phyloP scores from a whole-genome alignment of 2,888 invertebrate genomes.

The Scotopteryx bipunctaria region DNA sequence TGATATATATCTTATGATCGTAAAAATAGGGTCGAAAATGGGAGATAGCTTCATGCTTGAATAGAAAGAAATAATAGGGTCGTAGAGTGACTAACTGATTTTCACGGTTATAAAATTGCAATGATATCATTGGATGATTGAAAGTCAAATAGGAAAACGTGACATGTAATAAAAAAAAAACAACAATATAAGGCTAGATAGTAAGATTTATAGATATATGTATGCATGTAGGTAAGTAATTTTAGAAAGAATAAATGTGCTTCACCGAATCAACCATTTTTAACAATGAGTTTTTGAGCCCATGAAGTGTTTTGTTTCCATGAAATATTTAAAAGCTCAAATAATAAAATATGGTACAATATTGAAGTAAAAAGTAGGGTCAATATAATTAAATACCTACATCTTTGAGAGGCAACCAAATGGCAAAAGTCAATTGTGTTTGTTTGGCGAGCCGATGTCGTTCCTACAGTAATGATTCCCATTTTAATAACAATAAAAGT shows the following conservation, averaged over 20 bases:
- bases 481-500: slow-evolving; percentile 71
- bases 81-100: slow-evolving; percentile 58
- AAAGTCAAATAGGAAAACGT: slow-evolving; percentile 29
- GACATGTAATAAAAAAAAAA: background rate
- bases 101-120: slow-evolving; percentile 46
- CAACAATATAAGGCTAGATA: too few species aligned
- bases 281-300: background rate
- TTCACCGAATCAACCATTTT: too few species aligned
- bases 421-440: slow-evolving; percentile 80
- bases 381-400: slow-evolving; percentile 73
- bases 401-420: slow-evolving; percentile 76
- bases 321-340: slow-evolving; percentile 22
- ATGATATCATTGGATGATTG: slow-evolving; percentile 28
- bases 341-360: slow-evolving; percentile 54
- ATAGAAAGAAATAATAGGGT: slow-evolving; percentile 55
- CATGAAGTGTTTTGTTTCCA: slow-evolving; percentile 16
- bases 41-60: slow-evolving; percentile 43
- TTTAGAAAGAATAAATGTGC: too few species aligned
- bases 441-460: slow-evolving; percentile 55
- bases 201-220: too few species aligned
- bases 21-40: slow-evolving; percentile 21
- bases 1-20: slow-evolving; percentile 56
- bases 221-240: too few species aligned
- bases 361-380: slow-evolving; percentile 68
- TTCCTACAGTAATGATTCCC: slow-evolving; percentile 59